Percentiles rank a stretch among this genome's conserved stretches.
Evolutionary conservation across 64 coral and sea anemone genomes (phyloP).

Genomic region (Montipora foliosa): DNA sequence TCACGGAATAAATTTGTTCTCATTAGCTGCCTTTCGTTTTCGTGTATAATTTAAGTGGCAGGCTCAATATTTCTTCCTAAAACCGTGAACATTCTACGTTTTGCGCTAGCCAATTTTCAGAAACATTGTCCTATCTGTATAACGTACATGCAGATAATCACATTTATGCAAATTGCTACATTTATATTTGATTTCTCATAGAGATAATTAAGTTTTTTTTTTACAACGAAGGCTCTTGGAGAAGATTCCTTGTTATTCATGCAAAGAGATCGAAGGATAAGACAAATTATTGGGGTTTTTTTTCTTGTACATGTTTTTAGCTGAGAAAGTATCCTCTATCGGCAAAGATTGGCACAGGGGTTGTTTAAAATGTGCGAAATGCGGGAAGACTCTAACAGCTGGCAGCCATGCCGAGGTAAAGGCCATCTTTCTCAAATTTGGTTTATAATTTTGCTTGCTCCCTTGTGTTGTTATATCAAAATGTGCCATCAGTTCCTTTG

Average conservation of each 20-base stretch:
- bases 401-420: slow-evolving; percentile 81
- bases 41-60: not conserved
- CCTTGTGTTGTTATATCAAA: not conserved
- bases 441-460: not conserved
- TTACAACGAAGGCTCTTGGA: no score
- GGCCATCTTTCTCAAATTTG: not conserved
- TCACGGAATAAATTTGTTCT: slow-evolving; percentile 2
- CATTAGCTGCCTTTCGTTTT: not conserved
- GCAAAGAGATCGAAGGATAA: no score
- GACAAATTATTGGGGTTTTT: not conserved
- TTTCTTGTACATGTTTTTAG: slow-evolving; percentile 12
- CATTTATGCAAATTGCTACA: no score
- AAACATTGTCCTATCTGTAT: not conserved
- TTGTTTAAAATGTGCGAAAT: slow-evolving; percentile 87
- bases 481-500: not conserved
- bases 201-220: no score
- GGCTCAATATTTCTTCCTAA: not conserved
- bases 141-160: no score
- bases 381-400: slow-evolving; percentile 71
- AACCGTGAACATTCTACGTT: not conserved
- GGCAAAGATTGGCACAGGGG: slow-evolving; percentile 90
- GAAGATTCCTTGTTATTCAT: no score
- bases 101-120: not conserved
- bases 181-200: no score
- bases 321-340: slow-evolving; percentile 77